Base-by-base conservation (phyloP, 2,888 invertebrate genomes). In the Sthenelais limicola region DNA sequence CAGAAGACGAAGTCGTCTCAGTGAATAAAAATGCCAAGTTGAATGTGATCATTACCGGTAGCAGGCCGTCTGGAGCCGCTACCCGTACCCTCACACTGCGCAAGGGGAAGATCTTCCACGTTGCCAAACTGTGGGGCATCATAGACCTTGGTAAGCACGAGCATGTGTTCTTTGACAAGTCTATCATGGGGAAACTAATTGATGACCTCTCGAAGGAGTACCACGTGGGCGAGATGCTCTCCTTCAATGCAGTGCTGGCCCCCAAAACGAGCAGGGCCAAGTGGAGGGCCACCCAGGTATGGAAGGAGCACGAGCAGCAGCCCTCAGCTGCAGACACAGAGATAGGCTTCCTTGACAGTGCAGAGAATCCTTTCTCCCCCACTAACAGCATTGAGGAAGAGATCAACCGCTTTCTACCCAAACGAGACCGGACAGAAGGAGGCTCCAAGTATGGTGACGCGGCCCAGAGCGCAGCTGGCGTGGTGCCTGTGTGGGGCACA, bases 131-230 rank as follows among this genome's bases (percentile, higher is more conserved):
- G 24, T 88, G 88, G 88, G 86, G 87, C 30, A 87, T 87, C 56
- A 85, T 88, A 47, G 88, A 88, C 77, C 80, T 88, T n/a, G 88
- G 88, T 2, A 83, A 84, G 73, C 88, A 88, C 80, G 88, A 88
- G 77, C 88, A 88, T 78, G 88, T 88, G 18, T 88, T 88, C 74
- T 88, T 88, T 73, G 88, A 88, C 74, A 81, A 85, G 71, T 86
- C 85, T 28, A 87, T 88, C 74, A 80, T 80, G 80, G 81, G 82
- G 3, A 83, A 84, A 71, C 80, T 81, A 30, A 81, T 86, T 72
- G 87, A 88, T 77, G 88, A 88, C 77, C 79, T 88, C 70, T 84
- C 85, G 76, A 85, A 84, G 74, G 77, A 86, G 54, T 82, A 86
- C 67, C 82, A 82, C 68, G 80, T 87, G 21, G 87, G 86, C 9